These are phyloP conservation scores for Pseudomyrmex cubaensis DNA, from an alignment of 1,140 invertebrate species.

Conservation along the genomic window DNA sequence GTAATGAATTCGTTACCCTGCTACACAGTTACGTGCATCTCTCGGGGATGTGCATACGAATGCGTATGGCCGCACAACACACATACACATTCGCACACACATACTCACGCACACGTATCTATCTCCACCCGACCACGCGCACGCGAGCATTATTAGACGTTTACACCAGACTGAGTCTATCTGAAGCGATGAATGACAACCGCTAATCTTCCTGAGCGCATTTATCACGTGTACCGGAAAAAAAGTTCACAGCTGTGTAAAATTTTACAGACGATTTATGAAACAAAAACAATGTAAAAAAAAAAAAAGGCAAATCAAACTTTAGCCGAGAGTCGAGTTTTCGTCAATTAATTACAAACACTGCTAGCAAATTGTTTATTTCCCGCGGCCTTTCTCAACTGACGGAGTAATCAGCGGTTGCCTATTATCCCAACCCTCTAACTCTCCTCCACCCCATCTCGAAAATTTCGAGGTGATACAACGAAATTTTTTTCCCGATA, in stretches of 20 bases:
- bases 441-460: constrained; percentile 29
- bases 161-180: constrained; percentile 57
- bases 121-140: constrained; percentile 43
- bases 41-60: background rate
- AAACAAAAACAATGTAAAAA: background rate
- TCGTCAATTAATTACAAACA: constrained; percentile 28
- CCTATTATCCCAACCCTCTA: background rate
- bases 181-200: constrained; percentile 50
- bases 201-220: constrained; percentile 47
- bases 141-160: constrained; percentile 35
- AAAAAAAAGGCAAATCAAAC: constrained; percentile 44
- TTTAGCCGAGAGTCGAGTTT: background rate
- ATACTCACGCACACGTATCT: constrained; percentile 21
- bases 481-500: constrained; percentile 59
- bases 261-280: background rate
- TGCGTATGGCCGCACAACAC: background rate
- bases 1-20: constrained; percentile 51
- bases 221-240: constrained; percentile 1
- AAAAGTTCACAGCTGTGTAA: constrained; percentile 63
- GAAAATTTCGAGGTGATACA: constrained; percentile 40
- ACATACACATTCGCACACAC: constrained; percentile 4
- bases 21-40: constrained; percentile 42
- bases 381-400: too few species aligned
- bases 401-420: constrained; percentile 56
- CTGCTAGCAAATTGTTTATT: background rate